Evolutionary conservation across 2,888 invertebrate species (phyloP), one percentile per base, ranked within the genome.

Genomic region (Leptogaster cylindrica): DNA sequence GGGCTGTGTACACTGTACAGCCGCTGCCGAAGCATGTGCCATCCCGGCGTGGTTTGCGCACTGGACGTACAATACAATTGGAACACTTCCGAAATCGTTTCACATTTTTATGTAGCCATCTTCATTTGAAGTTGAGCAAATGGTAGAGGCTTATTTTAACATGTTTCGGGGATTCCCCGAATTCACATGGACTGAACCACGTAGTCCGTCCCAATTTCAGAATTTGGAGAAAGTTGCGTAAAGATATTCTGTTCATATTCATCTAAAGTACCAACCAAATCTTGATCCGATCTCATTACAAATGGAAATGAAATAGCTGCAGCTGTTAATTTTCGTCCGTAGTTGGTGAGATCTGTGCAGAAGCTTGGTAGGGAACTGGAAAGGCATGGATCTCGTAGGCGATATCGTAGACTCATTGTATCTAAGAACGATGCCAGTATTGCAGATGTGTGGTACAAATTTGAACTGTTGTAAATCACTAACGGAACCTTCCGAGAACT

Each of bases 351-450:
- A 75, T 90, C 88, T 0, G 84, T 84, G 76, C 89, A 88, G 61
- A 90, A 83, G 74, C 88, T 88, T 3, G 86, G 84, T 36, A 91
- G 73, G 5, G 84, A 83, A 69, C 83, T 84, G 2, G 82, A 73
- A 41, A 83, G 83, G 41, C 79, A 82, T 0, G 78, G 73, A 36
- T 79, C 76, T 76, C 85, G 88, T 25, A 88, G 80, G 71, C 95
- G 87, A 77, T 91, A 92, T 71, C 90, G 88, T 65, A 93, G 81
- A 12, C 90, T 89, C 25, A 92, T 78, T 2, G 93, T 92, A 74
- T 96, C 95, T 58, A 96, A 78, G 66, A 90, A 90, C 5, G 92
- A 85, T 18, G 94, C 95, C 67, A 96, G 76, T 70, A 96, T 82
- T 1, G 92, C 90, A 75, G 93, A 91, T 3, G 90, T 90, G 74